Percentiles rank a stretch among this genome's conserved stretches.
Conservation (phyloP, 2,888 invertebrate genomes). For the Xylocampa areola region DNA sequence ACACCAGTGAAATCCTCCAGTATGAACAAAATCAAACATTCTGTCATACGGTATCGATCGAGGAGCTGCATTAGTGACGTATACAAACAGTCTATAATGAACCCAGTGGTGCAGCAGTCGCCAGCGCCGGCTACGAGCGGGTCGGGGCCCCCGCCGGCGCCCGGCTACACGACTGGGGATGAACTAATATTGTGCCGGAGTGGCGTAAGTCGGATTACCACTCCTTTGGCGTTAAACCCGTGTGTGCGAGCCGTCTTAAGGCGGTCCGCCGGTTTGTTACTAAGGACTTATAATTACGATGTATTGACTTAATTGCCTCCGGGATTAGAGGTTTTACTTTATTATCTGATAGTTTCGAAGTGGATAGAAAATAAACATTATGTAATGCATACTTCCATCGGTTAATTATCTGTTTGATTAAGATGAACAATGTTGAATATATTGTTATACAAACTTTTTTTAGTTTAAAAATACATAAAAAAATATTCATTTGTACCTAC, state of each 20-base stretch:
- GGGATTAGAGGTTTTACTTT: background rate
- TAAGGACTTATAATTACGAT: slow-evolving; percentile 1
- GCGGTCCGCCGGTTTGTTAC: background rate
- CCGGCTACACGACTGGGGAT: slow-evolving; percentile 19
- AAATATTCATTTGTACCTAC: too few relatives aligned
- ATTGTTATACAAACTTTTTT: too few relatives aligned
- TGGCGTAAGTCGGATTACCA: slow-evolving; percentile 13
- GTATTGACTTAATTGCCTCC: background rate
- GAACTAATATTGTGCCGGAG: slow-evolving; percentile 25
- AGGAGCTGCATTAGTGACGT: background rate
- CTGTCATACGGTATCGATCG: background rate
- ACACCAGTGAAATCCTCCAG: background rate
- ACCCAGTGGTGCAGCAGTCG: background rate
- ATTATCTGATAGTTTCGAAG: too few relatives aligned
- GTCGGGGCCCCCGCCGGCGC: slow-evolving; percentile 6
- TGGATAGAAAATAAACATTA: too few relatives aligned
- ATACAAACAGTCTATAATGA: slow-evolving; percentile 15
- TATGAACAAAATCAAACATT: slow-evolving; percentile 2
- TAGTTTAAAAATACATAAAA: too few relatives aligned
- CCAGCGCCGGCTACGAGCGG: slow-evolving; percentile 1
- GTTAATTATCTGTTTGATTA: too few relatives aligned
- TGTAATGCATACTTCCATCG: too few relatives aligned
- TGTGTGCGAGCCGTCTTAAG: background rate
- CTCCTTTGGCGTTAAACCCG: slow-evolving; percentile 2
- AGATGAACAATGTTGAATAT: too few relatives aligned